These are phyloP conservation scores for Stictocephala bisonia DNA, from an alignment of 2,888 invertebrate species.

Conservation along the genomic window DNA sequence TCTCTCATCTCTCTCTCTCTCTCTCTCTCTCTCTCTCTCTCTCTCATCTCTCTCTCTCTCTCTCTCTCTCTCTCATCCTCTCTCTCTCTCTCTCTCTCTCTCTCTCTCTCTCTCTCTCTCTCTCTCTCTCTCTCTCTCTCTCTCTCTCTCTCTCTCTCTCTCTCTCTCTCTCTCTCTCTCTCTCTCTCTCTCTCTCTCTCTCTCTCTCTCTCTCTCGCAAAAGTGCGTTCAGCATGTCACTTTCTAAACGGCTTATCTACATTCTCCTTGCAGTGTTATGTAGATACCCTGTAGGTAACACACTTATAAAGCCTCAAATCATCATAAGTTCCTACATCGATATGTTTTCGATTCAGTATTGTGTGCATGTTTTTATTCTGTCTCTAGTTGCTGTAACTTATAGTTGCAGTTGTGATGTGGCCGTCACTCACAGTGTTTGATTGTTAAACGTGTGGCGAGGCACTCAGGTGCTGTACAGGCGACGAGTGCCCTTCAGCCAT, in stretches of 20 bases:
- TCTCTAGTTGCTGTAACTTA: background rate
- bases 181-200: constrained; percentile 33
- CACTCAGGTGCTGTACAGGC: background rate
- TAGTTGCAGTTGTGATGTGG: background rate
- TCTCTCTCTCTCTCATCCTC: constrained; percentile 33
- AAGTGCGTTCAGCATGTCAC: no score
- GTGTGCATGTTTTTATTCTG: no score
- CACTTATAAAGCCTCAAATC: no score
- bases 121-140: constrained; percentile 33
- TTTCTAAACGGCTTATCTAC: no score
- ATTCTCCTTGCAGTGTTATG: background rate
- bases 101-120: constrained; percentile 33
- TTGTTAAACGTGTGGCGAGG: background rate
- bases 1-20: no score
- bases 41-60: no score
- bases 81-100: constrained; percentile 33
- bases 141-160: constrained; percentile 33
- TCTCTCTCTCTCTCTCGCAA: constrained; percentile 34
- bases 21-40: no score
- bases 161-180: constrained; percentile 33
- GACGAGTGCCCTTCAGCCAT: background rate
- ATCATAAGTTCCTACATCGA: no score
- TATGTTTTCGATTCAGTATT: no score
- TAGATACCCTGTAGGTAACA: no score
- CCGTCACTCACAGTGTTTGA: background rate